A percentile compares a stretch with the other conserved stretches of the same genome.
These are phyloP conservation scores for Chloroceryle inda DNA, from an alignment of 2,797 vertebrate genomes.

Conservation along the genomic window DNA sequence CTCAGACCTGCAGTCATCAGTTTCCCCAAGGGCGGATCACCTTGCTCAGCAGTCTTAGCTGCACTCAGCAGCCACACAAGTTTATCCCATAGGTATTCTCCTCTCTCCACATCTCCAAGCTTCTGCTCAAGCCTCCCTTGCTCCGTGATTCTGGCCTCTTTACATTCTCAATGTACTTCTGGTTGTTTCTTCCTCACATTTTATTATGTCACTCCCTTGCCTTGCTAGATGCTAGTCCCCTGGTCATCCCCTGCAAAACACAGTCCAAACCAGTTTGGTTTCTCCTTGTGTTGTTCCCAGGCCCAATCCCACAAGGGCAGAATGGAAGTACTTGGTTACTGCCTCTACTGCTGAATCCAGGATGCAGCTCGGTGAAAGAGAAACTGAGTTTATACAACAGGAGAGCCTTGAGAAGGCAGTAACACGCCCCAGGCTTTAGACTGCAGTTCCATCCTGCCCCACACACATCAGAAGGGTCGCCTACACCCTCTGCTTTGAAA, in stretches of 20 bases:
- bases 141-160: background rate
- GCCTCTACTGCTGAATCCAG: background rate
- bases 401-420: background rate
- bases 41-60: background rate
- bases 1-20: background rate
- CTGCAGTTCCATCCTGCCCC: background rate
- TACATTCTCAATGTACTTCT: background rate
- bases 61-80: background rate
- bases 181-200: background rate
- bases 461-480: background rate
- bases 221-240: background rate
- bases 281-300: background rate
- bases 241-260: too few species aligned
- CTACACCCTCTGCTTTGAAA: background rate
- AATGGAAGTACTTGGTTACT: background rate
- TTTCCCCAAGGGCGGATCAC: background rate
- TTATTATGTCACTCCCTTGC: background rate
- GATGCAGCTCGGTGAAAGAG: background rate
- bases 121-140: background rate
- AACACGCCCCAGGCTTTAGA: background rate
- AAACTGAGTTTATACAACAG: background rate
- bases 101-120: background rate
- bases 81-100: background rate
- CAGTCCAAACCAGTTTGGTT: background rate
- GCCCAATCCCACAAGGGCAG: accelerated